Conservation (phyloP, 2,113 vertebrate genomes). For the Pomatorhinus ruficollis region DNA sequence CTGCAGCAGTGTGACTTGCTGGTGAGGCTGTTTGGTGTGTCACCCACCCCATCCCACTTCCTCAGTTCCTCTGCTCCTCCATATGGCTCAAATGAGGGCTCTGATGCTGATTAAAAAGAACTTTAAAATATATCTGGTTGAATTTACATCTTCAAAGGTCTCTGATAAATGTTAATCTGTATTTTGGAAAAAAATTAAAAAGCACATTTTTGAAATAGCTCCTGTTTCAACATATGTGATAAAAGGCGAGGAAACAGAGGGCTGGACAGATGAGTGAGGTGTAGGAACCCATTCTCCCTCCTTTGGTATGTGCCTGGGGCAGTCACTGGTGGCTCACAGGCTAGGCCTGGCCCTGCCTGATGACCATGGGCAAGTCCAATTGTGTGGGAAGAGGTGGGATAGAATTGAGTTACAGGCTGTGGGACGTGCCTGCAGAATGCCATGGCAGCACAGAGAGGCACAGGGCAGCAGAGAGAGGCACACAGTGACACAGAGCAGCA, state of each 20-base stretch:
- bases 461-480: not conserved
- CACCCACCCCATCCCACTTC: not conserved
- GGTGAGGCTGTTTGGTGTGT: not conserved
- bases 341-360: not conserved
- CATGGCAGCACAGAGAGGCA: not conserved
- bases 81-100: not conserved
- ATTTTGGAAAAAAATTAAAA: not conserved
- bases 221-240: not conserved
- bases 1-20: not conserved
- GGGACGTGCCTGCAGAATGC: not conserved
- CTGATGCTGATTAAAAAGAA: not conserved
- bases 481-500: not conserved
- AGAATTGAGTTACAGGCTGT: not conserved
- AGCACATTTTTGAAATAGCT: not conserved
- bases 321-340: not conserved
- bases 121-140: not conserved
- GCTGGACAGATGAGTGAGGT: not conserved
- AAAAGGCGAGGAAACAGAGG: not conserved
- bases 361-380: accelerated
- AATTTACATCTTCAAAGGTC: not conserved
- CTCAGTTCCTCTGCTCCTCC: not conserved
- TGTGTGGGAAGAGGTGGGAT: not conserved
- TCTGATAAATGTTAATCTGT: not conserved
- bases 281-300: not conserved
- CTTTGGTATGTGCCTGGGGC: not conserved